phyloP scores from a whole-genome alignment of 2,888 invertebrate species.

The Drosophila silvestris region DNA sequence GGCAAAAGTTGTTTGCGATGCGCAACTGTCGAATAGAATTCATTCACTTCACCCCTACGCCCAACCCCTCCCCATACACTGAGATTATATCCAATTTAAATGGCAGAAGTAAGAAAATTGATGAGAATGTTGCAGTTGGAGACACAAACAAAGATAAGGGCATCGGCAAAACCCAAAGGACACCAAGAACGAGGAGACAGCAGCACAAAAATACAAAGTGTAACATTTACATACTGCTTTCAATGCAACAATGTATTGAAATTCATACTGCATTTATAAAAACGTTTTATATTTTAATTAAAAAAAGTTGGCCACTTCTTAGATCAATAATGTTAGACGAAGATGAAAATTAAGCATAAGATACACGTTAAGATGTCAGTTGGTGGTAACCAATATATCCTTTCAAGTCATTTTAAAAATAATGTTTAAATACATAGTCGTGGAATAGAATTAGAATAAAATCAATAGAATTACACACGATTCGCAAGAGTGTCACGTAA shows the following conservation, averaged over 20 bases:
- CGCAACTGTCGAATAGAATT: constrained; percentile 31
- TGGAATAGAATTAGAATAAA: neutral
- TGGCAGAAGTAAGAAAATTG: constrained; percentile 27
- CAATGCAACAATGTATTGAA: neutral
- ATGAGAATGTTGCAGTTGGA: constrained; percentile 3
- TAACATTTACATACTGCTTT: neutral
- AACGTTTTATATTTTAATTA: neutral
- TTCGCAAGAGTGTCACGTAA: neutral
- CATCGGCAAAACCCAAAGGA: constrained; percentile 4
- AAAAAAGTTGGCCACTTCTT: neutral
- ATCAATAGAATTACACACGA: neutral
- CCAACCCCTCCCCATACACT: neutral
- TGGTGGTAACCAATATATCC: neutral
- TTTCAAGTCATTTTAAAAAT: neutral
- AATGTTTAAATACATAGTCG: neutral
- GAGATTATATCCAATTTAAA: constrained; percentile 24
- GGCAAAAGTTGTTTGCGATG: constrained; percentile 41
- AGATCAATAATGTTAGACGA: neutral
- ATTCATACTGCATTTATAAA: neutral
- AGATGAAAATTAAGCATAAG: neutral
- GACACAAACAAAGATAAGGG: constrained; percentile 21
- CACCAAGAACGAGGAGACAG: neutral
- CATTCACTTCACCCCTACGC: neutral
- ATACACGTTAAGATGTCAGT: neutral
- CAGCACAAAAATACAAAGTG: neutral